Evolutionary conservation across 2,888 invertebrate species (phyloP).

Genomic region (Gonocerus acuteangulatus): DNA sequence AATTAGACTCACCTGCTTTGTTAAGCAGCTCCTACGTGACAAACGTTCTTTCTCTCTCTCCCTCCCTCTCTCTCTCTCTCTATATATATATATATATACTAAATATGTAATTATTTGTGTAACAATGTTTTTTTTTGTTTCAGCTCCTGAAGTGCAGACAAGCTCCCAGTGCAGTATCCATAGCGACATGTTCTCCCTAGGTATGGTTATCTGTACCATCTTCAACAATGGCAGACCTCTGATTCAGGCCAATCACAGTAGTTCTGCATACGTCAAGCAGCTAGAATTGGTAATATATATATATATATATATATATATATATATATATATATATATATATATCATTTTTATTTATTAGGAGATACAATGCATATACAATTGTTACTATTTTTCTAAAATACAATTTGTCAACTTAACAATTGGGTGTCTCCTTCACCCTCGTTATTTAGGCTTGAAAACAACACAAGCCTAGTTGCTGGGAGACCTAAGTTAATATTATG

Average conservation of each 20-base stretch:
- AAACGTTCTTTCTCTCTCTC: not conserved
- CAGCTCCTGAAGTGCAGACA: slow-evolving; percentile 89
- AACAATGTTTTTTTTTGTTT: slow-evolving; percentile 14
- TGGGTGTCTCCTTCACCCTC: no score
- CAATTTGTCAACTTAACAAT: no score
- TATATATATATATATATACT: not conserved
- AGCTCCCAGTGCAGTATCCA: slow-evolving; percentile 72
- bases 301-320: no score
- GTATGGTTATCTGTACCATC: slow-evolving; percentile 85
- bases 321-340: no score
- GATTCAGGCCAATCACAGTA: slow-evolving; percentile 84
- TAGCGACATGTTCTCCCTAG: slow-evolving; percentile 94
- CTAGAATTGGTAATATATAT: slow-evolving; percentile 84
- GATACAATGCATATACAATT: no score
- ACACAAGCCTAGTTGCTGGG: no score
- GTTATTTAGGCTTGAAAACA: no score
- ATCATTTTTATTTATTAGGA: no score
- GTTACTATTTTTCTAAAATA: no score
- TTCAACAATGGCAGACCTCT: slow-evolving; percentile 85
- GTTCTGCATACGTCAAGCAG: slow-evolving; percentile 81
- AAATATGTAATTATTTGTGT: not conserved
- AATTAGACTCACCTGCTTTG: not conserved
- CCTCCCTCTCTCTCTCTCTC: not conserved
- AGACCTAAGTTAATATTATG: no score
- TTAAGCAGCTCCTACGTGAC: no score